Percentiles rank a stretch among this genome's conserved stretches.
Evolutionary conservation across 1,140 invertebrate genomes (phyloP).

Genomic region (Nylanderia fulva): DNA sequence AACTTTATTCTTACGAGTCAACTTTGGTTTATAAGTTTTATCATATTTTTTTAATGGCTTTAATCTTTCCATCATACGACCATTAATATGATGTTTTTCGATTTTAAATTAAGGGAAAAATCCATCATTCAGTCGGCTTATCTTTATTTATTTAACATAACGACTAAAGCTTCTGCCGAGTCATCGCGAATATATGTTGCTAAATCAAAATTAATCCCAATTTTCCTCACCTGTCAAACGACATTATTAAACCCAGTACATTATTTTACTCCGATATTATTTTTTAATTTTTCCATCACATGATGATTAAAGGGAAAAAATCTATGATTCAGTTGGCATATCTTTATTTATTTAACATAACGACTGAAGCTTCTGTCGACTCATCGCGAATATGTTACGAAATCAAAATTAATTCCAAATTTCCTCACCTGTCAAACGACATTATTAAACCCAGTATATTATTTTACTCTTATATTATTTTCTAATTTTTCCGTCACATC

Average conservation of each 20-base stretch:
- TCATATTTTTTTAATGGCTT: not conserved
- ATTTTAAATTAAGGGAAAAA: not conserved
- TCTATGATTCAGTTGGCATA: not conserved
- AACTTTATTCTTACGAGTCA: constrained; percentile 40
- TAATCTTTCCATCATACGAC: not conserved
- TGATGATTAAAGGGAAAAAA: not conserved
- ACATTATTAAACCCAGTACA: constrained; percentile 10
- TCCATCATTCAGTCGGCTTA: not conserved
- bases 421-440: not conserved
- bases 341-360: not conserved
- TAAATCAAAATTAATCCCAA: not conserved
- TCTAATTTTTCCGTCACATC: constrained; percentile 2
- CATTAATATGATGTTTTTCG: not conserved
- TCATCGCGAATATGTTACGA: not conserved
- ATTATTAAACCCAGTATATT: constrained; percentile 15
- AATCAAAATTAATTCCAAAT: not conserved
- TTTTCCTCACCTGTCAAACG: not conserved
- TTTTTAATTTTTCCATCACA: not conserved
- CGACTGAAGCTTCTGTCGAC: not conserved
- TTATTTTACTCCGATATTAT: not conserved
- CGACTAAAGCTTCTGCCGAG: not conserved
- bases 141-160: not conserved
- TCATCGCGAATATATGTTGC: not conserved
- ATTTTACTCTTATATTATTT: no score
- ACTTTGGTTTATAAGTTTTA: not conserved